Conservation (phyloP, 2,888 invertebrate genomes). For the Calameuta filiformis region DNA sequence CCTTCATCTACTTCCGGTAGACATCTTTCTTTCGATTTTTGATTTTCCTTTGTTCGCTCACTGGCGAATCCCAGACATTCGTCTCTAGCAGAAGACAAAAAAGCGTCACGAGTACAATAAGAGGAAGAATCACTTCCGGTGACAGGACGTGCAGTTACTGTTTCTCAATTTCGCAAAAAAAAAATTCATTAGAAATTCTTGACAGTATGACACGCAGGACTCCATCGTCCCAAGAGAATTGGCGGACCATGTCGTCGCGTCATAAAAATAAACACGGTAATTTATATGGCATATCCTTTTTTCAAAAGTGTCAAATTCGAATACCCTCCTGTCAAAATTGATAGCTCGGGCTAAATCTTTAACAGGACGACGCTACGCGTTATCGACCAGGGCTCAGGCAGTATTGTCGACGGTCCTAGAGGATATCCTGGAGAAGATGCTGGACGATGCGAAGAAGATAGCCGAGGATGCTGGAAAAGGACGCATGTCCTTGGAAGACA, state of each 20-base stretch:
- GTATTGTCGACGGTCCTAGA: slow-evolving; percentile 54
- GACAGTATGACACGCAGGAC: not conserved
- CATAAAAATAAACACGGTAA: not conserved
- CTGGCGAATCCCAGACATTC: not conserved
- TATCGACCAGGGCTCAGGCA: slow-evolving; percentile 51
- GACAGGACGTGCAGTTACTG: not conserved
- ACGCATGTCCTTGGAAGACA: slow-evolving; percentile 49
- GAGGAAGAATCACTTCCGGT: not conserved
- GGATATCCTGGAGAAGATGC: slow-evolving; percentile 58
- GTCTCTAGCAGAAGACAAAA: not conserved
- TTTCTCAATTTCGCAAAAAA: not conserved
- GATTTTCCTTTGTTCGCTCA: not conserved
- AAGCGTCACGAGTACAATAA: not conserved
- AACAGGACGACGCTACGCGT: slow-evolving; percentile 45
- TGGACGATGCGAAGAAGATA: slow-evolving; percentile 56
- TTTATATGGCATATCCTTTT: not conserved
- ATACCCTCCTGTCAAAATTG: not conserved
- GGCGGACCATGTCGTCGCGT: not conserved
- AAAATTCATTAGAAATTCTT: not conserved
- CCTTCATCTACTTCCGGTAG: not conserved
- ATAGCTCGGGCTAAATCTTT: not conserved
- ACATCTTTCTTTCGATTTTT: not conserved
- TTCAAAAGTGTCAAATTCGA: no score
- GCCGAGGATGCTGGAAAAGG: slow-evolving; percentile 45
- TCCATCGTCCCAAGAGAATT: not conserved